Base-by-base conservation (phyloP, 2,888 invertebrate genomes). In the Polydrusus tereticollis region DNA sequence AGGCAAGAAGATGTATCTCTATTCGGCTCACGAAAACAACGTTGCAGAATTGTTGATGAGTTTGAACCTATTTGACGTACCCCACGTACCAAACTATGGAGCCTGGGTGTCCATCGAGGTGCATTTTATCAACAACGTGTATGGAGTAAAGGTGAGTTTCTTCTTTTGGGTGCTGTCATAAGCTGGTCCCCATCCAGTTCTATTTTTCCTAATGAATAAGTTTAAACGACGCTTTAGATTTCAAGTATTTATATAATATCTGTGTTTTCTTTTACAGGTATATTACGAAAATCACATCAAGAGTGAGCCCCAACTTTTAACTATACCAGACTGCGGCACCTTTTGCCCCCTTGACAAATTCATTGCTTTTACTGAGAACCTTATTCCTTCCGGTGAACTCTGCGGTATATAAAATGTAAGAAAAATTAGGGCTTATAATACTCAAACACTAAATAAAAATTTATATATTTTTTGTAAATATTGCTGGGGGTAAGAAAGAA, bases 11-110 rank as follows among this genome's bases (percentile, higher is more conserved):
- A 79, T 81, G 33, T 74, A 78, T 43, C 62, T 81, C 14, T 81
- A 81, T 70, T 81, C 81, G 1, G 79, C 77, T 1, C 81, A 81
- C 58, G 81, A 81, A 63, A 79, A 74, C 47, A 81, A 80, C 55
- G 21, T 81, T 8, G 80, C 78, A 1, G 74, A 80, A 23, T 43
- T 80, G 16, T 66, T 81, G 23, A 77, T 79, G 20, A 72, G 75
- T 33, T 71, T 81, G 36, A 76, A 75, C 1, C 55, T 81, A 14
- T 81, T 80, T 63, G 76, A 77, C 41, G 52, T 43, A 18, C 75
- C 72, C 0, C 77, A 79, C 18, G 64, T 79, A 20, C 79, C 79
- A 0, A 77, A 73, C 18, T 79, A 79, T 41, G 79, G 78, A 7
- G 70, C 79, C 0, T 75, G 77, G 57, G 55, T 74, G 1, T 59